Conservation (phyloP, 2,113 vertebrate species). For the Proterorhinus semilunaris region DNA sequence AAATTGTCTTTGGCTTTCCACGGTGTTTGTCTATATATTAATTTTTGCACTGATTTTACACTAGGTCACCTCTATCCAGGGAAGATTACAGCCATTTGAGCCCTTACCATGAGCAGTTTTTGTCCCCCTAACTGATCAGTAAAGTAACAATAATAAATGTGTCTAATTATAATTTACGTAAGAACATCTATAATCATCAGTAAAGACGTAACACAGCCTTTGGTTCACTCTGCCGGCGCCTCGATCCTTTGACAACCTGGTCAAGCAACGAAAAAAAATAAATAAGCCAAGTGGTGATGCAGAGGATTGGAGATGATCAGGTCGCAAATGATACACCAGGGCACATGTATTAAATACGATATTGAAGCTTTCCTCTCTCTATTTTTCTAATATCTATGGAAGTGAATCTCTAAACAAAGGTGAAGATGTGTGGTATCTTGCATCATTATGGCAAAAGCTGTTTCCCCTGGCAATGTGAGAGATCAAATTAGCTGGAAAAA, state of each 20-base stretch:
- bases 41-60: too few relatives aligned
- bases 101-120: too few relatives aligned
- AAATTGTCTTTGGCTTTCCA: too few relatives aligned
- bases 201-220: slow-evolving; percentile 60
- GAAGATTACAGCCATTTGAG: too few relatives aligned
- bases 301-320: slow-evolving; percentile 60
- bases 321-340: slow-evolving; percentile 58
- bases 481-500: slow-evolving; percentile 51
- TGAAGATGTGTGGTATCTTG: slow-evolving; percentile 34
- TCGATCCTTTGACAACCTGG: slow-evolving; percentile 62
- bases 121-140: too few relatives aligned
- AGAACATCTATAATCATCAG: slow-evolving; percentile 26
- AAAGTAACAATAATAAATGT: too few relatives aligned
- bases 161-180: too few relatives aligned
- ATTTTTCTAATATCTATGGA: slow-evolving; percentile 38
- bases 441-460: slow-evolving; percentile 49
- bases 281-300: slow-evolving; percentile 53
- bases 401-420: slow-evolving; percentile 43
- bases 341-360: slow-evolving; percentile 63
- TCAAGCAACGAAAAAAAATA: slow-evolving; percentile 24
- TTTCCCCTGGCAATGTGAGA: slow-evolving; percentile 46
- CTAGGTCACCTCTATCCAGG: too few relatives aligned
- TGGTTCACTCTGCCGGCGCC: slow-evolving; percentile 41
- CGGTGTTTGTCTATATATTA: too few relatives aligned
- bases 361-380: not conserved